Evolutionary conservation across 2,888 invertebrate genomes (phyloP).

Genomic region (Agapostemon virescens): DNA sequence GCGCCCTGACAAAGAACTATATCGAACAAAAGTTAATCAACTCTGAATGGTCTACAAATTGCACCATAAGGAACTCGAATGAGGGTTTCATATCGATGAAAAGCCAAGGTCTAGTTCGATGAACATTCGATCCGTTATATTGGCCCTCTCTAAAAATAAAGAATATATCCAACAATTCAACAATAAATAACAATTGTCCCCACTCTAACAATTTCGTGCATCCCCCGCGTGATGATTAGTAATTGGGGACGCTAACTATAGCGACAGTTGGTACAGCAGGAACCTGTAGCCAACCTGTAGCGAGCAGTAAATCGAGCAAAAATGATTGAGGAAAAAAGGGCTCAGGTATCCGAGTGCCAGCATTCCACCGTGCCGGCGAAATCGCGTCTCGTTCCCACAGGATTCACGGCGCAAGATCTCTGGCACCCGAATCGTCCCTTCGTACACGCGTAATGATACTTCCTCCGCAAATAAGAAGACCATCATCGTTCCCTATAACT

Average conservation of each 20-base stretch:
- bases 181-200: background rate
- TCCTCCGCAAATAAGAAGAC: constrained; percentile 21
- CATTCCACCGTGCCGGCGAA: background rate
- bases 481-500: background rate
- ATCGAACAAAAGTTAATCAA: too few species aligned
- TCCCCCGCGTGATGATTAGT: background rate
- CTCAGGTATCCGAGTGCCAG: background rate
- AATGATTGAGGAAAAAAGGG: background rate
- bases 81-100: too few species aligned
- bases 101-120: background rate
- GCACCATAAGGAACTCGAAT: too few species aligned
- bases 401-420: background rate
- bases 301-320: background rate
- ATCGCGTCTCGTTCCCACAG: constrained; percentile 6
- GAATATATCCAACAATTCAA: background rate
- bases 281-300: background rate
- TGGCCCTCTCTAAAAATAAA: background rate
- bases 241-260: background rate
- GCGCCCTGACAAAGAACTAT: too few species aligned
- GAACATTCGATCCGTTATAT: background rate
- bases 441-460: constrained; percentile 4
- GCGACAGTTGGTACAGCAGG: background rate
- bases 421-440: background rate
- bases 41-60: too few species aligned
- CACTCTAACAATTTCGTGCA: background rate